These are phyloP conservation scores for Zoanthus gigantus DNA, from an alignment of 92 coral and sea anemone genomes.

Conservation along the genomic window DNA sequence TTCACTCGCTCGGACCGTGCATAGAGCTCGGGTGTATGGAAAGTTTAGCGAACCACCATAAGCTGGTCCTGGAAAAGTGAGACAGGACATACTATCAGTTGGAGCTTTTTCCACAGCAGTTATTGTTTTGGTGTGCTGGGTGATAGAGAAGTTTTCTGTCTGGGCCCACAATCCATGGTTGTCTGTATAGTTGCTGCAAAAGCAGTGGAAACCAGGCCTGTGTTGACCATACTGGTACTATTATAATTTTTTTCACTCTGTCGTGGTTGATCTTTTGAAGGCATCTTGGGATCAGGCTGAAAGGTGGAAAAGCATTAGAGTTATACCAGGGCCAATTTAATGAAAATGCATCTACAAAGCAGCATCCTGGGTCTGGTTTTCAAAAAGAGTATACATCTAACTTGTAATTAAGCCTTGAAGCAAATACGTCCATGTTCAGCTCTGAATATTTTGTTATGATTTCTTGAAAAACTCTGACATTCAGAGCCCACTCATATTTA, in stretches of 20 bases:
- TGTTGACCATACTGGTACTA: conserved; percentile 32
- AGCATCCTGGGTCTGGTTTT: conserved; percentile 20
- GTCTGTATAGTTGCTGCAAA: conserved; percentile 34
- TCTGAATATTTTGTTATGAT: conserved; percentile 48
- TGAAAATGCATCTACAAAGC: conserved; percentile 65
- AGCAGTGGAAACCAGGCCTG: conserved; percentile 12
- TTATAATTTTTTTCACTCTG: conserved; percentile 56
- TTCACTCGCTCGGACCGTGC: too few relatives aligned
- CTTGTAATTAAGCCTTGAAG: background rate
- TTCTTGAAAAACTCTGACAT: conserved; percentile 28
- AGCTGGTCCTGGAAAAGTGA: too few relatives aligned
- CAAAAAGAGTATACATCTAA: background rate
- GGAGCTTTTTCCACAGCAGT: conserved; percentile 56
- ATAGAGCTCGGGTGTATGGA: too few relatives aligned
- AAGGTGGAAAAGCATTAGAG: conserved; percentile 68
- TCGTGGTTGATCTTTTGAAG: conserved; percentile 60
- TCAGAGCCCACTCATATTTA: conserved; percentile 54
- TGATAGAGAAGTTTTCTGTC: conserved; percentile 41
- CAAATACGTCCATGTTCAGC: conserved; percentile 55
- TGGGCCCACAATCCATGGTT: conserved; percentile 31
- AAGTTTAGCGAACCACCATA: too few relatives aligned
- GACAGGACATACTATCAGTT: conserved; percentile 62
- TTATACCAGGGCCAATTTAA: conserved; percentile 52
- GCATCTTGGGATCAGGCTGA: conserved; percentile 62
- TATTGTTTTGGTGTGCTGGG: conserved; percentile 20